These are phyloP conservation scores for Lamprotornis superbus DNA, from an alignment of 2,113 vertebrate species.

Conservation along the genomic window DNA sequence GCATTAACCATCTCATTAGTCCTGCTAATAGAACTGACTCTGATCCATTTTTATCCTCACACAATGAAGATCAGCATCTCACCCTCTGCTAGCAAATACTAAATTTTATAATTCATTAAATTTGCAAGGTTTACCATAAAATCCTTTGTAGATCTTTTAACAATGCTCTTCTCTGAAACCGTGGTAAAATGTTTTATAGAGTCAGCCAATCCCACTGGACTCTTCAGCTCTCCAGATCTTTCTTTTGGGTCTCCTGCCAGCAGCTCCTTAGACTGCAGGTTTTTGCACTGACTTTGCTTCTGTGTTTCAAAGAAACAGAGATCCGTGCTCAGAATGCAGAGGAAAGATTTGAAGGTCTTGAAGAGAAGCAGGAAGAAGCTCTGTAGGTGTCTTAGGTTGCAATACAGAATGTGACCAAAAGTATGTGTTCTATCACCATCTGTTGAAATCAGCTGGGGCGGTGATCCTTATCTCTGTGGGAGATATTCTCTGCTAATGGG, in stretches of 20 bases:
- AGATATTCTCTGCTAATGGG: too few species aligned
- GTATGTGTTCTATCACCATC: too few species aligned
- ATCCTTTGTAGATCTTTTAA: neutral
- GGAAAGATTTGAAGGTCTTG: slow-evolving; percentile 73
- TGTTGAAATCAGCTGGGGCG: too few species aligned
- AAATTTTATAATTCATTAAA: neutral
- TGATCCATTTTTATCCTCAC: neutral
- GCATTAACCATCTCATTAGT: neutral
- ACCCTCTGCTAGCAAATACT: neutral
- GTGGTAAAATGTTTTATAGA: neutral
- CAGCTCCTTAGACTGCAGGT: neutral
- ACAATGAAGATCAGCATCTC: neutral
- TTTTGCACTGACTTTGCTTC: slow-evolving; percentile 21
- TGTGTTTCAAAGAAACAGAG: slow-evolving; percentile 71
- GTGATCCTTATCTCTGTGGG: too few species aligned
- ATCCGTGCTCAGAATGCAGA: slow-evolving; percentile 71
- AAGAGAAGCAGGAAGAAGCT: slow-evolving; percentile 79
- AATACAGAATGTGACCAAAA: too few species aligned
- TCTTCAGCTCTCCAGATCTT: neutral
- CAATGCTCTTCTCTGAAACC: neutral
- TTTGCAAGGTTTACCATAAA: neutral
- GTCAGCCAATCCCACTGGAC: neutral
- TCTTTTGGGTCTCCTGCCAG: neutral
- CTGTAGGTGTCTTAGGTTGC: slow-evolving; percentile 49
- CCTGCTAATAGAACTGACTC: neutral